Evolutionary conservation across 2,888 invertebrate genomes (phyloP), one percentile per base, ranked within the genome.

Genomic region (Maniola hyperantus): DNA sequence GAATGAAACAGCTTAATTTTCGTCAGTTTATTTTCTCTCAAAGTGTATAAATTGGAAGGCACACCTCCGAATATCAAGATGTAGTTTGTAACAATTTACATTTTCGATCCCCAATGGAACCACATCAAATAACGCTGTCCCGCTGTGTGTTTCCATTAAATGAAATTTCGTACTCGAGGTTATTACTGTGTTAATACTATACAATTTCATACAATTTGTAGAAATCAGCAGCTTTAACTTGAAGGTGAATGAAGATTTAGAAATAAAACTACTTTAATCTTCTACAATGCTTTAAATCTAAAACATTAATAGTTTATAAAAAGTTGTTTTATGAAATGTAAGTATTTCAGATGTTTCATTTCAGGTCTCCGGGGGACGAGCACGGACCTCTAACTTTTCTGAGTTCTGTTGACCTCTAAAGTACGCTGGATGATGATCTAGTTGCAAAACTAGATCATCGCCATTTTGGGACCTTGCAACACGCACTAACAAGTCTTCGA

Each of bases 21-120:
- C 53, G 26, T 26, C 54, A 36, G 54, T 34, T 26, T 57, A 42
- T 57, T 26, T 42, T 57, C 11, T 54, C 36, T 6, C 42, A 20
- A 20, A 44, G 42, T 8, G 42, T 42, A 26, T 46, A 46, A 59
- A 59, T 61, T 48, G 18, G 18, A 61, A 50, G 15, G 50, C 60
- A 18, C 60, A 61, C 36, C 34, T 50, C 11, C 13, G 34, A 61
- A 61, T 61, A 61, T 50, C 50, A 36, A 50, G 60, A 61, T 20
- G 34, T 50, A 50, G 48, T 61, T 50, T 50, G 60, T 36, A 61
- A 61, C 60, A 61, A 61, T 61, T 61, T 50, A 61, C 50, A 61
- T 36, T 61, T 36, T 34, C 60, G 36, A 50, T 61, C 48, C 60
- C 36, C 50, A 0, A 15, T 13, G 59, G 15, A 18, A 36, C 60